These are phyloP conservation scores for Diabrotica undecimpunctata DNA, from an alignment of 1,140 invertebrate genomes.

Conservation along the genomic window DNA sequence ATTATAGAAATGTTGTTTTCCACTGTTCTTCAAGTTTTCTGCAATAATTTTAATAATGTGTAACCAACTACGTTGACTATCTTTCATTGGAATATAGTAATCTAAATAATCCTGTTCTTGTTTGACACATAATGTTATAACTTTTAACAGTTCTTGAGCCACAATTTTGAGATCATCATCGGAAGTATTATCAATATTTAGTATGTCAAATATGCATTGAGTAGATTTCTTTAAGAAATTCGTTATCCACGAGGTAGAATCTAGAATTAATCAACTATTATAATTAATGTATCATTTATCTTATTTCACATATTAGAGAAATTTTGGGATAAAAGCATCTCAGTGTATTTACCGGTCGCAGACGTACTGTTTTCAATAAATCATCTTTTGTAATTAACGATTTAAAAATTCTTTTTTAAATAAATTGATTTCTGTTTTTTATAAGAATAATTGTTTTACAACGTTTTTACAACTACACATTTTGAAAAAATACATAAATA, in stretches of 20 bases:
- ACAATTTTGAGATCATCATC: constrained; percentile 34
- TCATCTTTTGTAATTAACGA: too few species aligned
- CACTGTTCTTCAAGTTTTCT: constrained; percentile 43
- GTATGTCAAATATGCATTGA: constrained; percentile 32
- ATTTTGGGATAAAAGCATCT: too few species aligned
- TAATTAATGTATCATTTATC: neutral
- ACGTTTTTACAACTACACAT: too few species aligned
- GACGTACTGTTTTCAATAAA: too few species aligned
- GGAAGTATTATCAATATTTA: constrained; percentile 24
- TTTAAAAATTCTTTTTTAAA: too few species aligned
- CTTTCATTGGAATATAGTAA: constrained; percentile 20
- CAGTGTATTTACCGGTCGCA: too few species aligned
- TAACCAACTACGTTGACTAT: constrained; percentile 33
- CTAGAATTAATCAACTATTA: neutral
- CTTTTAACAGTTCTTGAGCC: constrained; percentile 36
- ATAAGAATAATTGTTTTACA: too few species aligned
- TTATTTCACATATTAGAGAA: too few species aligned
- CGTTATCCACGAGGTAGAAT: constrained; percentile 34
- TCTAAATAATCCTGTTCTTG: constrained; percentile 40
- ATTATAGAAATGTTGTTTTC: constrained; percentile 54
- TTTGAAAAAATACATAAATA: too few species aligned
- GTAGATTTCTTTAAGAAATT: constrained; percentile 38
- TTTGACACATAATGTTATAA: constrained; percentile 38
- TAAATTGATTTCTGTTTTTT: too few species aligned
- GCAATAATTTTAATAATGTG: constrained; percentile 40